Evolutionary conservation across 2,888 invertebrate genomes (phyloP).

Genomic region (Gnatocerus cornutus): DNA sequence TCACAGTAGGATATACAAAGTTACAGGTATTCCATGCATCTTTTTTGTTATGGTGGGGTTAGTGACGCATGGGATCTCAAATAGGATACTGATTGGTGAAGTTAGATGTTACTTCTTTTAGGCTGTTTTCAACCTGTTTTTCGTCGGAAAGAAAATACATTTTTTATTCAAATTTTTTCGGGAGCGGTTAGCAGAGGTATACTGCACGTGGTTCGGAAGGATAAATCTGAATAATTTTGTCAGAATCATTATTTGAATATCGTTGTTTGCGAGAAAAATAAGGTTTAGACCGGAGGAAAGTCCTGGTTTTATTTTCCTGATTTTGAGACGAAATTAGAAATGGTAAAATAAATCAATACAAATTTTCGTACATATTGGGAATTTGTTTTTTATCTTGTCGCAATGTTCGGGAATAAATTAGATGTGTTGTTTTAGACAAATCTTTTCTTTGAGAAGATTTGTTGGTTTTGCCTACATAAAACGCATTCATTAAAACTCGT

Average conservation of each 20-base stretch:
- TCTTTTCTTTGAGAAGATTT: too few relatives aligned
- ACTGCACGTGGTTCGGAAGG: not conserved
- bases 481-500: too few relatives aligned
- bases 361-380: too few relatives aligned
- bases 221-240: not conserved
- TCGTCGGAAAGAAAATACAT: not conserved
- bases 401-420: too few relatives aligned
- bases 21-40: conserved; percentile 49
- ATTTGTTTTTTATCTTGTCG: too few relatives aligned
- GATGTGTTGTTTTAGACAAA: too few relatives aligned
- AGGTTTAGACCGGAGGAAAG: too few relatives aligned
- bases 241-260: not conserved
- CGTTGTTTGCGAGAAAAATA: too few relatives aligned
- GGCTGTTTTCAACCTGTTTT: not conserved
- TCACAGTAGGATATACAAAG: conserved; percentile 50
- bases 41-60: conserved; percentile 22
- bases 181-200: not conserved
- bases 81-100: conserved; percentile 1
- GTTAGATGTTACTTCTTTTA: conserved; percentile 7
- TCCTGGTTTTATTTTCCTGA: too few relatives aligned
- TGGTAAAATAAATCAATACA: too few relatives aligned
- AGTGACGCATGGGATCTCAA: conserved; percentile 1
- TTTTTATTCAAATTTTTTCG: conserved; percentile 1
- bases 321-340: too few relatives aligned
- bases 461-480: too few relatives aligned